Percentiles rank a stretch among this genome's conserved stretches.
These are phyloP conservation scores for Galagoides demidoff DNA, from an alignment of 2,797 vertebrate species.

Conservation along the genomic window DNA sequence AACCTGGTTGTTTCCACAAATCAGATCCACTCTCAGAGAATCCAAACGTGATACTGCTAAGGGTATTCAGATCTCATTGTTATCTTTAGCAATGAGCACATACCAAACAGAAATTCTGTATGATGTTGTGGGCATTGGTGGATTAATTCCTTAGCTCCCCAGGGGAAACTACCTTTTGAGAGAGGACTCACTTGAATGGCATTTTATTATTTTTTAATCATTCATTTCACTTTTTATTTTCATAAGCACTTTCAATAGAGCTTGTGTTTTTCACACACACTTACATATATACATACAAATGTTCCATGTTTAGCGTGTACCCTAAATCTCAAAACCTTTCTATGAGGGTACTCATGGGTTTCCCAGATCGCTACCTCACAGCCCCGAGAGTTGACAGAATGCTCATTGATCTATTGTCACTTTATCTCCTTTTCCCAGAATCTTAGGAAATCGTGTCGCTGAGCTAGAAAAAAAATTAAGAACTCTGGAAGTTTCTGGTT, in stretches of 20 bases:
- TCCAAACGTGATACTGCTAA: background rate
- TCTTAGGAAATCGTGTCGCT: conserved; percentile 96
- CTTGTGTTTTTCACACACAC: background rate
- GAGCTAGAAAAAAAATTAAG: conserved; percentile 98
- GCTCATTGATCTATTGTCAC: background rate
- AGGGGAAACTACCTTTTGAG: background rate
- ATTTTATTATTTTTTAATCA: background rate
- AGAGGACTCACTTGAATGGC: background rate
- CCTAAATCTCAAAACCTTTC: background rate
- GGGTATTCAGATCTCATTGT: background rate
- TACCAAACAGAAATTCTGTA: background rate
- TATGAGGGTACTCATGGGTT: background rate
- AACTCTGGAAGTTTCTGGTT: conserved; percentile 96
- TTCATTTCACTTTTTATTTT: background rate
- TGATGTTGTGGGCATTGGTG: background rate
- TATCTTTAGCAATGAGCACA: background rate
- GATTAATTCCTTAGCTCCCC: background rate
- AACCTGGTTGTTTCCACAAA: conserved; percentile 29
- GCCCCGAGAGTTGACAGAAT: background rate
- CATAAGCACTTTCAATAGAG: background rate
- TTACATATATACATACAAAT: background rate
- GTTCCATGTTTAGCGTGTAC: background rate
- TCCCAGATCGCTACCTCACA: background rate
- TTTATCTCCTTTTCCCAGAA: conserved; percentile 87
- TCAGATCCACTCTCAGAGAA: background rate